These are phyloP conservation scores for Oxyura jamaicensis DNA, from an alignment of 2,113 vertebrate genomes.

Conservation along the genomic window DNA sequence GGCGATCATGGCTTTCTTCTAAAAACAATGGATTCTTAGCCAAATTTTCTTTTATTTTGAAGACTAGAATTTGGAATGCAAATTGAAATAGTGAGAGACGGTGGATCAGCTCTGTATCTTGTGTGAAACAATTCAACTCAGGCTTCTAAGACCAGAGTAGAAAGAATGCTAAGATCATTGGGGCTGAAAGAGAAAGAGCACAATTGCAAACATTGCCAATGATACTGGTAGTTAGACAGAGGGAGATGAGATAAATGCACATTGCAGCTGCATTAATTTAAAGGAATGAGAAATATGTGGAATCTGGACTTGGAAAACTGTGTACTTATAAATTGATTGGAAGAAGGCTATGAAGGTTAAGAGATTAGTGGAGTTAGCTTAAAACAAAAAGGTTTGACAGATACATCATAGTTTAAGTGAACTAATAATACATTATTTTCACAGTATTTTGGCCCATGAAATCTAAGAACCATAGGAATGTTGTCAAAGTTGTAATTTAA, in stretches of 20 bases:
- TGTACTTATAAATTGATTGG: neutral
- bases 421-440: neutral
- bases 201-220: neutral
- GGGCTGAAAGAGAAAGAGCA: neutral
- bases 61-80: neutral
- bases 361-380: neutral
- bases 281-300: neutral
- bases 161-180: neutral
- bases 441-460: neutral
- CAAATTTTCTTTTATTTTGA: neutral
- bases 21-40: neutral
- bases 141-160: neutral
- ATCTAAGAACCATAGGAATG: neutral
- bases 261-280: neutral
- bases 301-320: neutral
- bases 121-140: neutral
- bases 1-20: neutral
- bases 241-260: neutral
- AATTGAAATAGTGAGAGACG: neutral
- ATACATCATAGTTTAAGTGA: neutral
- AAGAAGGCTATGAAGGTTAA: neutral
- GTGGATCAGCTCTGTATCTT: neutral
- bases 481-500: neutral
- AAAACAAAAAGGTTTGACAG: neutral
- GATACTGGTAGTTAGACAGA: neutral